Percentiles rank a stretch among this genome's conserved stretches.
Evolutionary conservation across 1,140 invertebrate species (phyloP).

Genomic region (Leguminivora glycinivorella): DNA sequence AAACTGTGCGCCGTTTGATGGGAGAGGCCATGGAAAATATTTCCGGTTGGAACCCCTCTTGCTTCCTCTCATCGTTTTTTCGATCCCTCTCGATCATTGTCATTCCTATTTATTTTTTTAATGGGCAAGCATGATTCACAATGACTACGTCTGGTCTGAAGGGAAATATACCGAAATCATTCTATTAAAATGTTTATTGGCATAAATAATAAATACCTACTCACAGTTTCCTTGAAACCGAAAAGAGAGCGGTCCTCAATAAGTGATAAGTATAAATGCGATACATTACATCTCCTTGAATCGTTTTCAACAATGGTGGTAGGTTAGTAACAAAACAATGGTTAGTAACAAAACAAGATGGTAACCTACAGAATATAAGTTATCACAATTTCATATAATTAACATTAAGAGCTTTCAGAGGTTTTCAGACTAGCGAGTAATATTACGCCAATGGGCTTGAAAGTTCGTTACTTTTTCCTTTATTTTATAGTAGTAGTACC

Average conservation of each 20-base stretch:
- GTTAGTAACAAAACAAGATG: too few relatives aligned
- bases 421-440: too few relatives aligned
- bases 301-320: too few relatives aligned
- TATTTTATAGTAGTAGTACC: too few relatives aligned
- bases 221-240: neutral
- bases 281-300: too few relatives aligned
- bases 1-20: neutral
- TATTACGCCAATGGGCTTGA: too few relatives aligned
- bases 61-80: constrained; percentile 23
- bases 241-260: neutral
- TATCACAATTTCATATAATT: too few relatives aligned
- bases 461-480: too few relatives aligned
- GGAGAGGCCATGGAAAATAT: constrained; percentile 34
- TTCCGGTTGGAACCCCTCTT: constrained; percentile 38
- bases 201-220: constrained; percentile 3
- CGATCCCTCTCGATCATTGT: constrained; percentile 37
- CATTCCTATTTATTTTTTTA: constrained; percentile 38
- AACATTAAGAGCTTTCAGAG: too few relatives aligned
- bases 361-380: too few relatives aligned
- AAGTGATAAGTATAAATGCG: too few relatives aligned
- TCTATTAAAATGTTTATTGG: neutral
- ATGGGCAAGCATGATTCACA: constrained; percentile 14
- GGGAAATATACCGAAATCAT: constrained; percentile 5
- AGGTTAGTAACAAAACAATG: too few relatives aligned
- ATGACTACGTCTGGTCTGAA: constrained; percentile 15